Percentiles rank a stretch among this genome's conserved stretches.
Evolutionary conservation across 2,888 invertebrate species (phyloP).

Genomic region (Netelia inedita): DNA sequence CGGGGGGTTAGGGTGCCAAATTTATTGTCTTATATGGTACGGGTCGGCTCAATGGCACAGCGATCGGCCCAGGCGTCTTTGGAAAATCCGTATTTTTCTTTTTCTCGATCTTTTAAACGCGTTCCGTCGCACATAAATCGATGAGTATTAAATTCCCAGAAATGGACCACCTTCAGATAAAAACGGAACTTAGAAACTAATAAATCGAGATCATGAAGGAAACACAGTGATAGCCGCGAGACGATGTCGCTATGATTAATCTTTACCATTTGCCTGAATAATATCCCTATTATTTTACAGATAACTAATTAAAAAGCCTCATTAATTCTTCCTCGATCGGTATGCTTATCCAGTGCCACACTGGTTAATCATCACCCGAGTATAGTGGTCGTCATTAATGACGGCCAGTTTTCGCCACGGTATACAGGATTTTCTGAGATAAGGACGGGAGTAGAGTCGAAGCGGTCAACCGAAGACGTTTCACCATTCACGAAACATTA

Average conservation of each 20-base stretch:
- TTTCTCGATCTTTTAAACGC: neutral
- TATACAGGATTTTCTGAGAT: conserved; percentile 51
- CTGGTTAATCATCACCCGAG: neutral
- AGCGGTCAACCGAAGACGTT: conserved; percentile 64
- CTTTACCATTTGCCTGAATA: neutral
- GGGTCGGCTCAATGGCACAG: conserved; percentile 25
- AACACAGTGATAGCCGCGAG: no score
- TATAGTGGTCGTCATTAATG: conserved; percentile 74
- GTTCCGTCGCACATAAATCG: neutral
- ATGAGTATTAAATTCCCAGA: neutral
- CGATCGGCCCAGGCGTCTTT: neutral
- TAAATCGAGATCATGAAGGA: no score
- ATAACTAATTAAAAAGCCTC: conserved; percentile 23
- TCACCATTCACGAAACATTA: conserved; percentile 72
- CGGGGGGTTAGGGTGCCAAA: conserved; percentile 32
- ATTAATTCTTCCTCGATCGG: conserved; percentile 17
- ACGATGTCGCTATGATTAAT: conserved; percentile 68
- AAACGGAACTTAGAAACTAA: no score
- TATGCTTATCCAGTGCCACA: neutral
- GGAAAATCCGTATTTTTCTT: neutral
- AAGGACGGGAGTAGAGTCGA: conserved; percentile 58
- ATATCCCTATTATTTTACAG: conserved; percentile 13
- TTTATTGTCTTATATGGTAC: conserved; percentile 61
- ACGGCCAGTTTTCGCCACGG: conserved; percentile 71
- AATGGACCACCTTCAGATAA: neutral